These are phyloP conservation scores for Platycheirus albimanus DNA, from an alignment of 2,888 invertebrate species.

Conservation along the genomic window DNA sequence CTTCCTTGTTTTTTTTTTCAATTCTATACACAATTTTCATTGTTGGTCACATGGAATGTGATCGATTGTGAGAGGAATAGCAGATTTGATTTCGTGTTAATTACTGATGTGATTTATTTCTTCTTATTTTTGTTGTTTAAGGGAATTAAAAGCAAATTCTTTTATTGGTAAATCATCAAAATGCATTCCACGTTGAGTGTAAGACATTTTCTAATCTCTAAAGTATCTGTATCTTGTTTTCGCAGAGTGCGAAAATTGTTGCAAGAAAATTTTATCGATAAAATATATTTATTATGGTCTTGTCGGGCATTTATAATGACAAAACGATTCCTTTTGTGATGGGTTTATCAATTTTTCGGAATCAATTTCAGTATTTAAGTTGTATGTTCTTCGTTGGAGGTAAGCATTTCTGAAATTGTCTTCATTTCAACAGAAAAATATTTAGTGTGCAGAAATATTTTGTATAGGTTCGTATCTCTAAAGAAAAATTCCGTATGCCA, in stretches of 20 bases:
- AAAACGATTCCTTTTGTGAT: slow-evolving; percentile 27
- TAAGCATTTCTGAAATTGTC: neutral
- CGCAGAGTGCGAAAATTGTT: slow-evolving; percentile 53
- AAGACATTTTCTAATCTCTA: slow-evolving; percentile 11
- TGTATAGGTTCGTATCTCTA: neutral
- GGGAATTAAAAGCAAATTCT: slow-evolving; percentile 47
- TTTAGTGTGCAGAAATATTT: neutral
- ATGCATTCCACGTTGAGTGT: slow-evolving; percentile 45
- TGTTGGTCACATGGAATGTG: slow-evolving; percentile 59
- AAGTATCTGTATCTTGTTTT: slow-evolving; percentile 23
- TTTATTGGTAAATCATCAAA: slow-evolving; percentile 39
- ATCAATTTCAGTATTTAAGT: slow-evolving; percentile 3
- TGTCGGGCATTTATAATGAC: slow-evolving; percentile 44
- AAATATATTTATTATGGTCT: neutral
- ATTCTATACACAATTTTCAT: slow-evolving; percentile 16
- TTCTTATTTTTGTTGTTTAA: slow-evolving; percentile 8
- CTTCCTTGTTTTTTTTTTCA: slow-evolving; percentile 5
- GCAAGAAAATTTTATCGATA: slow-evolving; percentile 14
- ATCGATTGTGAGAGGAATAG: slow-evolving; percentile 71
- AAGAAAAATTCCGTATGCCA: no score
- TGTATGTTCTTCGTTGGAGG: slow-evolving; percentile 1
- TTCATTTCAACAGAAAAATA: neutral
- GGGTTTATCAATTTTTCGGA: slow-evolving; percentile 25
- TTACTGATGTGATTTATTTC: slow-evolving; percentile 56
- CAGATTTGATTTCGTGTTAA: slow-evolving; percentile 71